Conservation (phyloP, 2,888 invertebrate genomes). For the Apotomis betuletana region DNA sequence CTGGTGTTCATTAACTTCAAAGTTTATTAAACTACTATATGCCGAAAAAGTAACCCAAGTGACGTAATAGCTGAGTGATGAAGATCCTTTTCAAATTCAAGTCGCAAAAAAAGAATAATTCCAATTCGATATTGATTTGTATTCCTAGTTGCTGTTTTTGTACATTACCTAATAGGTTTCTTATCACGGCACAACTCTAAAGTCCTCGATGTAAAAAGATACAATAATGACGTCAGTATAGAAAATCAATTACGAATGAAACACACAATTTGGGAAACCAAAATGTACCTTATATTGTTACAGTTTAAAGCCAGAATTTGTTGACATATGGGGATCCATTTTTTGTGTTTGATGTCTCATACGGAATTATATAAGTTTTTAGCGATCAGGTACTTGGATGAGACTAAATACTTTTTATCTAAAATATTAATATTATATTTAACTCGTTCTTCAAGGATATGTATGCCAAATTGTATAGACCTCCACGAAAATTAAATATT, state of each 20-base stretch:
- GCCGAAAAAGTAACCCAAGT: background rate
- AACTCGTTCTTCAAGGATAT: too few relatives aligned
- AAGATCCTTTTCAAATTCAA: background rate
- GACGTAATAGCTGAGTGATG: background rate
- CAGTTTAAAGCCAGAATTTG: background rate
- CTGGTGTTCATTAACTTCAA: background rate
- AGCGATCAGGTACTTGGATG: too few relatives aligned
- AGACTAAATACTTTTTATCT: too few relatives aligned
- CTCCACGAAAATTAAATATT: too few relatives aligned
- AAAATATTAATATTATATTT: too few relatives aligned
- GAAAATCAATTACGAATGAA: constrained; percentile 15
- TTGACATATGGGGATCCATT: too few relatives aligned
- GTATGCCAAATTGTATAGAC: too few relatives aligned
- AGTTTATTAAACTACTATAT: too few relatives aligned
- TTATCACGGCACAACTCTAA: background rate
- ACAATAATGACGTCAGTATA: constrained; percentile 9
- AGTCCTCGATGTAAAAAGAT: background rate
- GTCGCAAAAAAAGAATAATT: background rate
- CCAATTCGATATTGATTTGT: background rate
- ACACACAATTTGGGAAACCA: background rate
- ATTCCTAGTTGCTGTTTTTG: background rate
- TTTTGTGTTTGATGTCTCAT: background rate
- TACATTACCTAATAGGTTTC: background rate
- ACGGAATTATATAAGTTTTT: background rate
- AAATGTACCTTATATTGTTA: background rate